Evolutionary conservation across 2,113 vertebrate genomes (phyloP), one percentile per base, ranked within the genome.

Genomic region (Myotis davidii): DNA sequence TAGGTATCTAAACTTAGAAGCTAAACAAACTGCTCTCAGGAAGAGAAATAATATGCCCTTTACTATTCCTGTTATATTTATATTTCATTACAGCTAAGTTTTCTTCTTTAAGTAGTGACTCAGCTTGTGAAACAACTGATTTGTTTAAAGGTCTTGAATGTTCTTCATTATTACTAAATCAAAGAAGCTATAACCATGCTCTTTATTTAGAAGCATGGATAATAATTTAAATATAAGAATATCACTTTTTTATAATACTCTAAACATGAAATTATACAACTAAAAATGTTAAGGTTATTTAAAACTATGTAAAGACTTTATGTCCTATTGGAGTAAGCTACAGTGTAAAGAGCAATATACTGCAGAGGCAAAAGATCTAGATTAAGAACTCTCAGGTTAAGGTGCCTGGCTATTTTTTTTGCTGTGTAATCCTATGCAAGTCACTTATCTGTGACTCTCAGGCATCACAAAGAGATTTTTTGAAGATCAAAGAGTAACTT

Each of bases 71-170:
- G 59, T 92, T 94, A 95, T 83, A 42, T 94, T 92, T 29, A 25
- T 59, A 93, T 94, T 88, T 94, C 50, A 85, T 67, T 90, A 92
- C 37, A 76, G 50, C 56, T 87, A 94, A 59, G 48, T 79, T 92
- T 89, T 93, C 65, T 69, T 93, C 65, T 69, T 25, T 52, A 59
- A 91, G 74, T 56, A 84, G 74, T 94, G 88, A 96, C 69, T 81
- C 96, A 94, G 85, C 86, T 87, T 88, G 18, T 81, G 61, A 93
- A 21, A 82, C 50, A 94, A 83, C 5, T 84, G 48, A 89, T 73
- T 90, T 93, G 77, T 94, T 95, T 94, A 85, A 32, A 85, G 20
- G 86, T 85, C 81, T 79, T 76, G 27, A 96, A 90, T 92, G 89
- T 93, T 92, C 83, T 88, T 52, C 39, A 84, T 70, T 91, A 94